These are phyloP conservation scores for Propsilocerus akamusi DNA, from an alignment of 1,140 invertebrate genomes.

Conservation along the genomic window DNA sequence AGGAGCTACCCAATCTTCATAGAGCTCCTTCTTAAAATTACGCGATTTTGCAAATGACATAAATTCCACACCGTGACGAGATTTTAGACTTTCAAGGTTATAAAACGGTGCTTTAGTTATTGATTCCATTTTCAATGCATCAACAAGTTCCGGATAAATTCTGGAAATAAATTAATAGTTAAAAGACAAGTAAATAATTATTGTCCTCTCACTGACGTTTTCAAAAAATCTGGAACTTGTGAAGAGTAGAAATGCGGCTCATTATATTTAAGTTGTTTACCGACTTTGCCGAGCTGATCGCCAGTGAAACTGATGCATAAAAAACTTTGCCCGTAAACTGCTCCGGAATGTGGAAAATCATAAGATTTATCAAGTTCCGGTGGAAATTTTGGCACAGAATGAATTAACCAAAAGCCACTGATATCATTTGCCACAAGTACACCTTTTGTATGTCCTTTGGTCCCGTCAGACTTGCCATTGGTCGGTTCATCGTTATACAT, in stretches of 20 bases:
- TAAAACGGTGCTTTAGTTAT: conserved; percentile 39
- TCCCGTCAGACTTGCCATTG: conserved; percentile 27
- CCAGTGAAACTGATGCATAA: conserved; percentile 59
- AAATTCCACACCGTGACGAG: conserved; percentile 37
- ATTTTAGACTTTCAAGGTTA: conserved; percentile 34
- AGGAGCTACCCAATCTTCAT: conserved; percentile 61
- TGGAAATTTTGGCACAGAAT: conserved; percentile 78
- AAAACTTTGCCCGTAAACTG: conserved; percentile 66
- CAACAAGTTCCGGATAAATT: conserved; percentile 35
- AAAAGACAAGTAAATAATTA: too few species aligned
- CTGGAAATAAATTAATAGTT: too few species aligned
- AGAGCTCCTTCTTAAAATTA: conserved; percentile 67
- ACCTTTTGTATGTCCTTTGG: conserved; percentile 71
- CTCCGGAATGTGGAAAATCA: conserved; percentile 51
- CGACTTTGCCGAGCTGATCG: conserved; percentile 46
- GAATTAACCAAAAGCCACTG: conserved; percentile 73
- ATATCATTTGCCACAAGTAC: conserved; percentile 48
- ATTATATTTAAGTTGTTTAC: conserved; percentile 53
- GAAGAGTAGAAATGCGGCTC: conserved; percentile 45
- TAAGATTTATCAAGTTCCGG: conserved; percentile 36
- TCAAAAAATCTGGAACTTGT: conserved; percentile 32
- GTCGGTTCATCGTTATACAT: conserved; percentile 76
- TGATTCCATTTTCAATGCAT: conserved; percentile 38
- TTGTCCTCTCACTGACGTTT: not conserved
- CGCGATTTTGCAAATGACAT: conserved; percentile 60